Evolutionary conservation across 1,140 invertebrate species (phyloP).

Genomic region (Sarcophaga bullata): DNA sequence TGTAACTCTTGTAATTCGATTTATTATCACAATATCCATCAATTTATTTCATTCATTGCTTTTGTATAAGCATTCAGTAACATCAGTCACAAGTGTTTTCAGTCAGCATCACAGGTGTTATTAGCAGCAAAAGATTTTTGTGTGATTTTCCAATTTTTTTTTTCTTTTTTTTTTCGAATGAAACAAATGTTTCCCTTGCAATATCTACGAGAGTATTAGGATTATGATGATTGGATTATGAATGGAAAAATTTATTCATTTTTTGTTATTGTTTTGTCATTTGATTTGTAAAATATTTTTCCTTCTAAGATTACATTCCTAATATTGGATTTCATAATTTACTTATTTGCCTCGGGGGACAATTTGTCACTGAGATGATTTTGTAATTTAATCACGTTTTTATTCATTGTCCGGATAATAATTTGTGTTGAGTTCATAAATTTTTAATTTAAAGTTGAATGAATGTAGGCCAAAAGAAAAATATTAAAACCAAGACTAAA

Average conservation of each 20-base stretch:
- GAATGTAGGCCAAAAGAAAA: no score
- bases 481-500: no score
- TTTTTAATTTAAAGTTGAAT: no score
- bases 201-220: background rate
- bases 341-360: no score
- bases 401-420: no score
- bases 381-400: no score
- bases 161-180: background rate
- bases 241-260: background rate
- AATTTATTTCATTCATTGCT: background rate
- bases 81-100: background rate
- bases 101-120: background rate
- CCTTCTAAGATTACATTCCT: no score
- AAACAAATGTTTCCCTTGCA: background rate
- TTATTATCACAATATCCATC: background rate
- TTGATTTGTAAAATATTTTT: background rate
- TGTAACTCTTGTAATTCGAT: constrained; percentile 34
- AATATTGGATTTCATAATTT: no score
- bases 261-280: background rate
- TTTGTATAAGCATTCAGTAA: background rate
- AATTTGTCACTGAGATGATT: no score
- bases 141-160: background rate
- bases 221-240: background rate
- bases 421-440: no score
- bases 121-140: background rate